These are phyloP conservation scores for Glaucopsyche alexis DNA, from an alignment of 2,888 invertebrate species.

Conservation along the genomic window DNA sequence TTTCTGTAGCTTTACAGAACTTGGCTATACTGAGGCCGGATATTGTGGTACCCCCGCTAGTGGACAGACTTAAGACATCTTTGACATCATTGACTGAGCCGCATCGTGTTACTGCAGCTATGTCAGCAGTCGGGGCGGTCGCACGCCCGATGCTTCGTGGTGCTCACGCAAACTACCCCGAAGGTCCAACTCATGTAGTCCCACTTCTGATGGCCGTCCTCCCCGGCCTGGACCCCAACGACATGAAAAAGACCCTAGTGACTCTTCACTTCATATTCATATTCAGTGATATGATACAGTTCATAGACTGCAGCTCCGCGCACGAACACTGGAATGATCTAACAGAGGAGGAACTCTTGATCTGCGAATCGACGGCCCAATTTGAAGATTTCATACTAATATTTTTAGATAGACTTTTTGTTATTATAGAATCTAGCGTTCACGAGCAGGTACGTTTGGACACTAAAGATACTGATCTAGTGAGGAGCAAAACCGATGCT, in stretches of 20 bases:
- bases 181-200: slow-evolving; percentile 89
- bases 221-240: slow-evolving; percentile 95
- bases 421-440: slow-evolving; percentile 85
- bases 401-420: slow-evolving; percentile 88
- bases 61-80: slow-evolving; percentile 89
- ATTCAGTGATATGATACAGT: slow-evolving; percentile 87
- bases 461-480: slow-evolving; percentile 77
- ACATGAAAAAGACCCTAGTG: slow-evolving; percentile 86
- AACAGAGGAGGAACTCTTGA: slow-evolving; percentile 86
- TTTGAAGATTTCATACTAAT: slow-evolving; percentile 94
- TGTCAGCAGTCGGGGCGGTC: slow-evolving; percentile 85
- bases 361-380: slow-evolving; percentile 90
- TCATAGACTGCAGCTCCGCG: slow-evolving; percentile 92
- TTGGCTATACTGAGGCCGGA: slow-evolving; percentile 90
- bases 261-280: slow-evolving; percentile 90
- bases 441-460: slow-evolving; percentile 85
- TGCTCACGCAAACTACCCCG: slow-evolving; percentile 80
- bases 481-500: slow-evolving; percentile 85
- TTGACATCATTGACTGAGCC: slow-evolving; percentile 94
- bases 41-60: slow-evolving; percentile 88
- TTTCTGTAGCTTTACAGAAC: slow-evolving; percentile 84
- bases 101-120: slow-evolving; percentile 87
- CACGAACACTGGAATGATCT: slow-evolving; percentile 83
- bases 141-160: slow-evolving; percentile 83
- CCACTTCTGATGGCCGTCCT: slow-evolving; percentile 89